These are phyloP conservation scores for Oegoconia quadripuncta DNA, from an alignment of 2,888 invertebrate species.

Conservation along the genomic window DNA sequence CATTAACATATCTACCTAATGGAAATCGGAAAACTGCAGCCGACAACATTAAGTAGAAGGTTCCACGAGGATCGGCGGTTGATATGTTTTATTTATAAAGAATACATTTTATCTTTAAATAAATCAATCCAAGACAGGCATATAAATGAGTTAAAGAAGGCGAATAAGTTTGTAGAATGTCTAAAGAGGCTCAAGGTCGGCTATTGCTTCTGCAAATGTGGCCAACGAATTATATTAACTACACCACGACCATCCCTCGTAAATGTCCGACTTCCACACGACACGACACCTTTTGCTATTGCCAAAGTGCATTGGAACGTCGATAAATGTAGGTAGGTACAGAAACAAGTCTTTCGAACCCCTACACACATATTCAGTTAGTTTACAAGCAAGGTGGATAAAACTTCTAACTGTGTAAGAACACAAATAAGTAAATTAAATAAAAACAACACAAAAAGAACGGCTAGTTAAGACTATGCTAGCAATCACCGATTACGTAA, in stretches of 20 bases:
- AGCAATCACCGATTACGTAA: no score
- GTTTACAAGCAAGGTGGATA: no score
- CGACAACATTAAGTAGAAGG: conserved; percentile 1
- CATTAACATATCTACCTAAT: conserved; percentile 1
- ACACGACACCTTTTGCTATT: conserved; percentile 10
- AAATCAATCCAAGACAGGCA: neutral
- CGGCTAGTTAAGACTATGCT: no score
- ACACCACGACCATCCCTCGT: conserved; percentile 30
- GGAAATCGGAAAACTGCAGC: conserved; percentile 1
- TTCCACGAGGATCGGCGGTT: conserved; percentile 13
- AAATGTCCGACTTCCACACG: no score
- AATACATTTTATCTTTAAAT: conserved; percentile 25
- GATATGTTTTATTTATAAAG: conserved; percentile 33
- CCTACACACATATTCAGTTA: no score
- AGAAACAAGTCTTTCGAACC: no score
- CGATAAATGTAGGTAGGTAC: neutral
- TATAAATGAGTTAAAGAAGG: neutral
- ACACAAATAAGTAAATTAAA: no score
- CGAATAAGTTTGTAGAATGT: conserved; percentile 3
- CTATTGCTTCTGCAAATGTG: conserved; percentile 29
- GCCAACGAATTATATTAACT: conserved; percentile 23
- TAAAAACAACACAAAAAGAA: no score
- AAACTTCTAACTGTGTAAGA: no score
- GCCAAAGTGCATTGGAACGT: no score
- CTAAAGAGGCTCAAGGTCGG: conserved; percentile 33